phyloP scores from a whole-genome alignment of 2,113 vertebrate genomes.

The Mixornis gularis region DNA sequence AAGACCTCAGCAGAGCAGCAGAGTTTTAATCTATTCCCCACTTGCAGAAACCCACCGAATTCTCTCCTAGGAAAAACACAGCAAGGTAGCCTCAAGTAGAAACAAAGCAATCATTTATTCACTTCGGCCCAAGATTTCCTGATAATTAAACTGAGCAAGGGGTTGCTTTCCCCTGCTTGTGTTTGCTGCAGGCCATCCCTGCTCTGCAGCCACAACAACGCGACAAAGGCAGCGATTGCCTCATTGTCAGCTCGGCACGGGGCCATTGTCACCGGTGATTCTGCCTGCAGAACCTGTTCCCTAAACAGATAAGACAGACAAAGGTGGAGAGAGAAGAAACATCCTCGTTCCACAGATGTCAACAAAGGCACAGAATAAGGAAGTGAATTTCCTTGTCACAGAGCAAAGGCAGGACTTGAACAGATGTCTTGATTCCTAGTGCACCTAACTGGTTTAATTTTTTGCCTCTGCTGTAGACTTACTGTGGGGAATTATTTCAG shows the following conservation, averaged over 20 bases:
- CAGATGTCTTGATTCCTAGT: slow-evolving; percentile 2
- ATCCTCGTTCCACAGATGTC: neutral
- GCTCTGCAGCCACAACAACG: neutral
- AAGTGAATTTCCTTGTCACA: neutral
- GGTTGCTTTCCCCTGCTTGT: neutral
- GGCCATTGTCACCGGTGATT: neutral
- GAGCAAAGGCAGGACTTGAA: slow-evolving; percentile 15
- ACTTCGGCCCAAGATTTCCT: neutral
- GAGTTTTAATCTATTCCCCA: neutral
- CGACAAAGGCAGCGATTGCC: neutral
- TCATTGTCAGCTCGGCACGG: neutral
- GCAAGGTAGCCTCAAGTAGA: neutral
- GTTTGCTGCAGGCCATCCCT: neutral
- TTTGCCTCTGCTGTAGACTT: slow-evolving; percentile 3
- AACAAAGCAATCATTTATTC: neutral
- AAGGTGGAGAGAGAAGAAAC: slow-evolving; percentile 6
- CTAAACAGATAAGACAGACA: neutral
- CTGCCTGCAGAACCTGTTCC: neutral
- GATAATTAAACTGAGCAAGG: neutral
- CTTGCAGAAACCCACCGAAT: neutral
- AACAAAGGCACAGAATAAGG: slow-evolving; percentile 3
- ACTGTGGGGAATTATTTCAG: neutral
- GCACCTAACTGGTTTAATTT: neutral
- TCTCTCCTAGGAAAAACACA: neutral
- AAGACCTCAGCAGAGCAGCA: neutral